Evolutionary conservation across 2,113 vertebrate species (phyloP).

Genomic region (Ochotona curzoniae): DNA sequence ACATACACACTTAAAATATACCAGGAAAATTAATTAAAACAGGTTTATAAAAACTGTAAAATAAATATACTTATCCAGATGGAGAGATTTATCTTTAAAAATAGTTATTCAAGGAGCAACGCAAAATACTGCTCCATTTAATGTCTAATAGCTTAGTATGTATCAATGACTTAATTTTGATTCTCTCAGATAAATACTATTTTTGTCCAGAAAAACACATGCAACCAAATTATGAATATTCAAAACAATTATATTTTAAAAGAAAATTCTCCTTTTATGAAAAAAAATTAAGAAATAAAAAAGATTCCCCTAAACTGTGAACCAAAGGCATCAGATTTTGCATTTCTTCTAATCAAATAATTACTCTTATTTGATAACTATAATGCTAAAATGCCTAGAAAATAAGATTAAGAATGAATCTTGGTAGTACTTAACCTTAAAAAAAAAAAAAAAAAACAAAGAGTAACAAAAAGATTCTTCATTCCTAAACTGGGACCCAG

Average conservation of each 20-base stretch:
- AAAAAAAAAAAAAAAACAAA: conserved; percentile 80
- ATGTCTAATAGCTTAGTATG: not conserved
- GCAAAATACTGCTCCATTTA: not conserved
- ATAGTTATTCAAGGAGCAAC: conserved; percentile 42
- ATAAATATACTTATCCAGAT: not conserved
- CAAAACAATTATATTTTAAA: not conserved
- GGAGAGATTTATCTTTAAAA: not conserved
- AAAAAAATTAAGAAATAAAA: conserved; percentile 56
- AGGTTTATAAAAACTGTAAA: too few species aligned
- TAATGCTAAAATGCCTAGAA: conserved; percentile 75
- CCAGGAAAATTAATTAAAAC: too few species aligned
- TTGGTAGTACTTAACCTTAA: conserved; percentile 69
- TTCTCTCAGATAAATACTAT: not conserved
- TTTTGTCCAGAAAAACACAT: not conserved
- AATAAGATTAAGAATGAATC: conserved; percentile 83
- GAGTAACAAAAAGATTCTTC: conserved; percentile 64
- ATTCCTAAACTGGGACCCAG: conserved; percentile 53
- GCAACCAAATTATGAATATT: not conserved
- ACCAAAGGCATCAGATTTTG: conserved; percentile 48
- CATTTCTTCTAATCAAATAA: not conserved
- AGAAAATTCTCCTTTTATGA: not conserved
- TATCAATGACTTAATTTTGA: conserved; percentile 10
- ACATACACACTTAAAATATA: too few species aligned
- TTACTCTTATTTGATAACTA: conserved; percentile 66
- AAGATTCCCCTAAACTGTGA: conserved; percentile 71